Base-by-base conservation (phyloP, 2,888 invertebrate genomes). In the Thumatha senex region DNA sequence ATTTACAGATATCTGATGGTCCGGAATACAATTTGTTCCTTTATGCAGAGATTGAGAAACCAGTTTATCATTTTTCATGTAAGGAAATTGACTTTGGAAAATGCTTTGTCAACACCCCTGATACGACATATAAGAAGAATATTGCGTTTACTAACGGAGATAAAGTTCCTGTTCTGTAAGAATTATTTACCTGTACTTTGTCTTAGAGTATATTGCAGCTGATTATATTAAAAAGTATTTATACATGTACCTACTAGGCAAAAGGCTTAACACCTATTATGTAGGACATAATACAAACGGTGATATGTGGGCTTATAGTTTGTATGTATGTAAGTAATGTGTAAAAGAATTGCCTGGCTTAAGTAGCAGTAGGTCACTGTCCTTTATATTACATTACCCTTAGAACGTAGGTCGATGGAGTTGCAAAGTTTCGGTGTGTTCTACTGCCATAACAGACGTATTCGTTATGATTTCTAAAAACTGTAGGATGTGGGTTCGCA, bases 81-180 rank as follows among this genome's bases (percentile, higher is more conserved):
- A 82, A 77, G 63, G 78, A 90, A n/a, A 92, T 92, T 68, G 90
- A 95, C 78, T 96, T 95, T 82, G 95, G 94, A 4, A 92, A 92
- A 54, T 94, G 94, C 70, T 93, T 95, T 58, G 80, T 94, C 2
- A 93, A 93, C 68, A 87, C 90, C 5, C 87, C 88, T 9, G 86
- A 85, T 34, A 56, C 76, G 0, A 86, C 89, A 0, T 90, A 90
- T 59, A 93, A 93, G 72, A 86, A 81, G 60, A 83, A 72, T 56
- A 65, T 91, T 49, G 78, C 76, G 1, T 82, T 90, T 49, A 58
- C 65, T 34, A 90, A 89, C 51, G 77, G 84, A 34, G 89, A 89
- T 51, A 76, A 66, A 61, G 68, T 66, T 3, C 77, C 86, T 10
- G 55, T 89, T 31, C 82, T 73, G 90, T 90, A 78, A 62, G 79